A percentile compares a stretch with the other conserved stretches of the same genome.
Evolutionary conservation across 2,888 invertebrate species (phyloP).

Genomic region (Tenodera sinensis): DNA sequence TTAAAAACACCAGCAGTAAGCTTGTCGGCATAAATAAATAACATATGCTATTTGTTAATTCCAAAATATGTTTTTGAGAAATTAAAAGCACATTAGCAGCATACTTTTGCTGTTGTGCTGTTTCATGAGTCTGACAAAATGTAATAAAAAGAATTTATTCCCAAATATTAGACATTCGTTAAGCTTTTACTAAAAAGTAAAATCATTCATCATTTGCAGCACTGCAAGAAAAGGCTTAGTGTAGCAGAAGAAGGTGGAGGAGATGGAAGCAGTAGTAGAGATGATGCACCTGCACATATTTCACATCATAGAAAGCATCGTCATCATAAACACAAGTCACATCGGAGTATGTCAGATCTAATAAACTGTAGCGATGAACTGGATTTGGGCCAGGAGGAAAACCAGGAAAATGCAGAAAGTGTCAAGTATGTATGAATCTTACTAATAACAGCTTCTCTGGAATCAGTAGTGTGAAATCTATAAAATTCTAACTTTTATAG

Average conservation of each 20-base stretch:
- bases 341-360: neutral
- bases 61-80: no score
- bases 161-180: no score
- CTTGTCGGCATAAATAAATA: no score
- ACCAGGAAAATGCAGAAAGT: neutral
- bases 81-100: no score
- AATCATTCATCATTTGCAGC: neutral
- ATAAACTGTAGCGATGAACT: neutral
- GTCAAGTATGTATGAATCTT: neutral
- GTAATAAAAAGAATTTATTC: no score
- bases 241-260: neutral
- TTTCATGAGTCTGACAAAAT: no score
- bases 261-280: neutral
- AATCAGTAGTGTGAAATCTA: no score
- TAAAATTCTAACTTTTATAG: no score
- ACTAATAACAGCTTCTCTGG: no score
- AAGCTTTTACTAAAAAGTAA: neutral
- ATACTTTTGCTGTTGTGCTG: no score
- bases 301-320: neutral
- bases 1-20: no score
- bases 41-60: no score
- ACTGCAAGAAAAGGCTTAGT: neutral
- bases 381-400: neutral
- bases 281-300: constrained; percentile 14
- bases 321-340: constrained; percentile 12